Evolutionary conservation across 2,797 vertebrate genomes (phyloP), one percentile per base, ranked within the genome.

Genomic region (Enteromius argenteus): DNA sequence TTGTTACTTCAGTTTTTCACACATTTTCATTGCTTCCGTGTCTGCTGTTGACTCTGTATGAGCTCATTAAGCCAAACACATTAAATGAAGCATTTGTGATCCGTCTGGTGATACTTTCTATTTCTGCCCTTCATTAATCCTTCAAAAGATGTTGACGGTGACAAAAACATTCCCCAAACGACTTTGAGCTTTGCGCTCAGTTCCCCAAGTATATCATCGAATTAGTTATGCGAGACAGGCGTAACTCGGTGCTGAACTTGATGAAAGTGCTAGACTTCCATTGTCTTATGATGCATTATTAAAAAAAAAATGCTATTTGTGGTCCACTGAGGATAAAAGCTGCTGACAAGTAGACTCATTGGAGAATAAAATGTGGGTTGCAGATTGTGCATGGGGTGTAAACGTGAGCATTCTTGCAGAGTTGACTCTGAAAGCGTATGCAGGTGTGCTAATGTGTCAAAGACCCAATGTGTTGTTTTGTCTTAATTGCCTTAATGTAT

Each of bases 91-190:
- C 85, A 85, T 72, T 84, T 85, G 74, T 60, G 69, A 87, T 86
- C 82, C 51, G 68, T 85, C 80, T 58, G 81, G 73, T 66, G 74
- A 79, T 81, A 42, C 46, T 77, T 85, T 86, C 81, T 84, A 80
- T 88, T 86, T 84, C 75, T 60, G 84, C 74, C 74, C 81, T 82
- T 84, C 76, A 83, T 88, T 88, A 89, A 88, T 88, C 64, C 58
- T 30, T 67, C 78, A 46, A 23, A 56, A 79, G 76, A 86, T 82
- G 74, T 73, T 74, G 85, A 82, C 51, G 67, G 79, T 66, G 81
- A 85, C 79, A 85, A 82, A 88, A 84, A 69, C 49, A 51, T 30
- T 86, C 75, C 76, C 81, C 58, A 39, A 83, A 87, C 51, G 30
- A 72, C 64, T 84, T 21, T 37, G 39, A 79, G 19, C 53, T 74